Percentiles rank a stretch among this genome's conserved stretches.
phyloP scores from a whole-genome alignment of 2,888 invertebrate genomes.

The Synanthedon myopaeformis region DNA sequence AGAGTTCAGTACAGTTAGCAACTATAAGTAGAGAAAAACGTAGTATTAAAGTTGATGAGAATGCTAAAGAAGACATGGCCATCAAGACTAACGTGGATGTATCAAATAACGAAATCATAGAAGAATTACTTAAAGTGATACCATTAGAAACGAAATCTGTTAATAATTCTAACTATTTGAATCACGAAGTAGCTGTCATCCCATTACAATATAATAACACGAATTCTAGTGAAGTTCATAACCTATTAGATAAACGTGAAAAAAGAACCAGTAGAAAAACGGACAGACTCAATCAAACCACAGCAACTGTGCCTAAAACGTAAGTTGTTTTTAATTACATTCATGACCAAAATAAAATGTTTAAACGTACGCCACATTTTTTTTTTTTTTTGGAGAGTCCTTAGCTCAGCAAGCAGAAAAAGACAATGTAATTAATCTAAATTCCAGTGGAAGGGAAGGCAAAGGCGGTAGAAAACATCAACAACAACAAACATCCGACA shows the following conservation, averaged over 20 bases:
- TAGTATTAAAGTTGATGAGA: constrained; percentile 30
- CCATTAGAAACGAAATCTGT: constrained; percentile 26
- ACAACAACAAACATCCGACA: constrained; percentile 16
- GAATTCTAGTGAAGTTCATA: constrained; percentile 51
- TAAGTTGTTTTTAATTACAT: constrained; percentile 28
- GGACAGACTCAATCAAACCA: constrained; percentile 61
- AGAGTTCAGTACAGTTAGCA: constrained; percentile 10
- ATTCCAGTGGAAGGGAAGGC: constrained; percentile 47
- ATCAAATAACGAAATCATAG: constrained; percentile 27
- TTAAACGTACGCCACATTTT: no score
- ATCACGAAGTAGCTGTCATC: constrained; percentile 41
- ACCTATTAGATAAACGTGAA: constrained; percentile 49
- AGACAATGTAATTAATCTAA: neutral
- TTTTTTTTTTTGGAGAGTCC: no score
- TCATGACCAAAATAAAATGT: no score
- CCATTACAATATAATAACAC: constrained; percentile 47
- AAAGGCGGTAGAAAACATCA: constrained; percentile 49
- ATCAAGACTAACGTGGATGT: constrained; percentile 14
- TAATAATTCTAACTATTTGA: constrained; percentile 15
- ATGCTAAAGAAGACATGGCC: constrained; percentile 32
- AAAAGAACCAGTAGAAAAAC: constrained; percentile 65
- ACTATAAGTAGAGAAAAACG: constrained; percentile 38
- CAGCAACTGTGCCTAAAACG: constrained; percentile 63
- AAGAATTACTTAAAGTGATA: constrained; percentile 44
- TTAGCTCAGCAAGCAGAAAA: no score